Conservation (phyloP, 1,140 invertebrate genomes). For the Colletes gigas region DNA sequence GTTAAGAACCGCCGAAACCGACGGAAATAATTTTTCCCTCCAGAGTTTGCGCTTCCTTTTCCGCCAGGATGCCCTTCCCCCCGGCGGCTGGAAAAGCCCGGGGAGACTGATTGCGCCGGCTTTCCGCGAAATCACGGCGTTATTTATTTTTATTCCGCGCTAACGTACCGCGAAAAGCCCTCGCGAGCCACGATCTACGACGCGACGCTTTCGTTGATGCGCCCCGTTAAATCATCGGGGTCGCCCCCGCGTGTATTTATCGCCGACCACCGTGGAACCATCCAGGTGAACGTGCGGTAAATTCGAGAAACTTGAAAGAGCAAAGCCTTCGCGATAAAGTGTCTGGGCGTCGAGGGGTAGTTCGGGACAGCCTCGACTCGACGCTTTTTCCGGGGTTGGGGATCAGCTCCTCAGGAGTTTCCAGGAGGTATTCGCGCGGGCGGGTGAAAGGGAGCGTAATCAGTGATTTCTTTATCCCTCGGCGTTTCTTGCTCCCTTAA, state of each 20-base stretch:
- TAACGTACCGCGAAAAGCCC: slow-evolving; percentile 32
- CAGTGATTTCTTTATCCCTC: slow-evolving; percentile 37
- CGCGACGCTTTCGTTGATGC: slow-evolving; percentile 11
- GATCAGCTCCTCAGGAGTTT: background rate
- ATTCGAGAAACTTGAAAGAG: slow-evolving; percentile 36
- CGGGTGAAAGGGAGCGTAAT: slow-evolving; percentile 8
- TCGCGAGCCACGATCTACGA: slow-evolving; percentile 17
- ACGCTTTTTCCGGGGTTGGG: slow-evolving; percentile 6
- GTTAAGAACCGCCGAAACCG: slow-evolving; percentile 14
- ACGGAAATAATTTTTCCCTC: slow-evolving; percentile 43
- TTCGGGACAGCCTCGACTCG: background rate
- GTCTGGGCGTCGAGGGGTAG: background rate
- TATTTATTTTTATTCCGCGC: slow-evolving; percentile 44
- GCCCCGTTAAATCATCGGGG: slow-evolving; percentile 29
- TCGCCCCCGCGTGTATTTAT: slow-evolving; percentile 2
- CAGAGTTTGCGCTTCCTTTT: background rate
- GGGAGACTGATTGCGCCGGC: slow-evolving; percentile 41
- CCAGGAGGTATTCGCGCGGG: background rate
- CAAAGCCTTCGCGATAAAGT: slow-evolving; percentile 11
- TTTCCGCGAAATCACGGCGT: slow-evolving; percentile 32
- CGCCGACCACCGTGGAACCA: background rate
- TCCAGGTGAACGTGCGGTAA: slow-evolving; percentile 13
- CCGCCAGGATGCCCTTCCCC: background rate
- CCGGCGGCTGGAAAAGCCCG: slow-evolving; percentile 19
- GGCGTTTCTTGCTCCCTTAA: background rate